phyloP scores from a whole-genome alignment of 1,140 invertebrate species.

The Achatina immaculata region DNA sequence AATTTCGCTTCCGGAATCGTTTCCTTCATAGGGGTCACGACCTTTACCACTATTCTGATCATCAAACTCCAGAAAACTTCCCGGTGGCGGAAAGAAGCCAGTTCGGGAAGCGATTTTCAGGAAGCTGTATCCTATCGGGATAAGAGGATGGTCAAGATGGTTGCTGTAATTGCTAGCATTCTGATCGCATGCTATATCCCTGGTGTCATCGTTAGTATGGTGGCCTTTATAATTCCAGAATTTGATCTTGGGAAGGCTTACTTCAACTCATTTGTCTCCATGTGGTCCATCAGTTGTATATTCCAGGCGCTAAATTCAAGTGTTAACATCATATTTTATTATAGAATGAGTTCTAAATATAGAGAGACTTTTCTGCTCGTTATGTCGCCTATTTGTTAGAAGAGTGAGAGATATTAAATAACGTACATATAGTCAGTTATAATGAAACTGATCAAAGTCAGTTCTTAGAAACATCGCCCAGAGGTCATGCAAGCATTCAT shows the following conservation, averaged over 20 bases:
- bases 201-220: not conserved
- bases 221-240: not conserved
- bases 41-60: not conserved
- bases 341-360: slow-evolving; percentile 10
- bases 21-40: not conserved
- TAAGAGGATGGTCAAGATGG: not conserved
- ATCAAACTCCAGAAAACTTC: not conserved
- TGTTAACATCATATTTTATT: slow-evolving; percentile 18
- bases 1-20: not conserved
- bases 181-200: slow-evolving; percentile 6
- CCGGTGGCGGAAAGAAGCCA: not conserved
- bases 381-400: too few relatives aligned
- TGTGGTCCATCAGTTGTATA: slow-evolving; percentile 1
- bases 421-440: too few relatives aligned
- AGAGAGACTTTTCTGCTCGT: not conserved
- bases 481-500: too few relatives aligned
- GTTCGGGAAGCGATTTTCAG: not conserved
- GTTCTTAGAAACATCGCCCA: too few relatives aligned
- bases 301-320: not conserved
- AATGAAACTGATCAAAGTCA: too few relatives aligned
- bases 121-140: not conserved
- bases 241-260: not conserved
- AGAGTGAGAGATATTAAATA: too few relatives aligned
- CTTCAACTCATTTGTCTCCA: not conserved
- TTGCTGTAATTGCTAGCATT: not conserved